These are phyloP conservation scores for Tragelaphus scriptus DNA, from an alignment of 2,113 vertebrate genomes.

Conservation along the genomic window DNA sequence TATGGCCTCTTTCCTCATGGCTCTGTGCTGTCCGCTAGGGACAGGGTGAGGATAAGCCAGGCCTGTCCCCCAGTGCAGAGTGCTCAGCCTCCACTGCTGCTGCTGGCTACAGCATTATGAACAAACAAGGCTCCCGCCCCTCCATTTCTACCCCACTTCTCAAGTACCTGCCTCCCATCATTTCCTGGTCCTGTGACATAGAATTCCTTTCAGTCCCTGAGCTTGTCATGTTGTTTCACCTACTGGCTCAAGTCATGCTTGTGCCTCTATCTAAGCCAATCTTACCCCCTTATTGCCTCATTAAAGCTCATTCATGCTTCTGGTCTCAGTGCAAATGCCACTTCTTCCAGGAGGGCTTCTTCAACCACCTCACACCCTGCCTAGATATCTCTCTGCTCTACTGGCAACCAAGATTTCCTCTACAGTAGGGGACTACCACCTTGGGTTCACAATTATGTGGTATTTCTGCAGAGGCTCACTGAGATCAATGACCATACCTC, in stretches of 20 bases:
- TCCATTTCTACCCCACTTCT: background rate
- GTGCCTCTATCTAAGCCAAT: background rate
- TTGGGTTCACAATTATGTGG: background rate
- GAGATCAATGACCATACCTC: background rate
- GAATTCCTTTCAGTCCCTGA: background rate
- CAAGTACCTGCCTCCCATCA: background rate
- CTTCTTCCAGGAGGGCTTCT: background rate
- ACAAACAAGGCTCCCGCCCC: background rate
- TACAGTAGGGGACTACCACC: background rate
- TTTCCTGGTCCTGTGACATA: background rate
- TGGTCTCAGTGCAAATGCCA: background rate
- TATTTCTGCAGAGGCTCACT: background rate
- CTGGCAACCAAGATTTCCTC: background rate
- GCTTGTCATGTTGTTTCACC: background rate
- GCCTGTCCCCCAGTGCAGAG: background rate
- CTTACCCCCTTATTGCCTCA: background rate
- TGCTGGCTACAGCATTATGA: background rate
- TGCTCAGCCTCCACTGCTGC: background rate
- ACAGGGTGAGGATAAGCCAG: background rate
- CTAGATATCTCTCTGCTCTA: background rate
- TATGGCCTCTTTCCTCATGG: background rate
- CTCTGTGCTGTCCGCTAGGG: background rate
- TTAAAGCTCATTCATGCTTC: background rate
- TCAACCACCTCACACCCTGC: background rate
- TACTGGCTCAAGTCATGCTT: background rate